phyloP scores from a whole-genome alignment of 2,113 vertebrate genomes.

The Ptilorrhoa leucosticta region DNA sequence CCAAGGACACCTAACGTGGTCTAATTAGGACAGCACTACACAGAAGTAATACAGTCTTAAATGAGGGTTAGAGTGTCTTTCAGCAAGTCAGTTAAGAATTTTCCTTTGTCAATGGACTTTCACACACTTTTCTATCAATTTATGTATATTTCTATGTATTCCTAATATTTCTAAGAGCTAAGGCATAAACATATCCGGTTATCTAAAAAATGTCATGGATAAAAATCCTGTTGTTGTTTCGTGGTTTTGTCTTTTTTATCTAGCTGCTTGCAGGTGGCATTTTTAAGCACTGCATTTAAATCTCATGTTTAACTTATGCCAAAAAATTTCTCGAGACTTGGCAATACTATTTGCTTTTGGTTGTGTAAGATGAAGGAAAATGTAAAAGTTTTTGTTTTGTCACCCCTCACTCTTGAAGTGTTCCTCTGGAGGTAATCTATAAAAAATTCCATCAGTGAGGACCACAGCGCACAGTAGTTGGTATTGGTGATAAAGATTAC shows the following conservation, averaged over 20 bases:
- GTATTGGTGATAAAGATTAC: constrained; percentile 41
- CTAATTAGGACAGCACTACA: constrained; percentile 29
- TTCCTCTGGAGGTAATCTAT: constrained; percentile 32
- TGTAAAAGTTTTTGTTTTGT: neutral
- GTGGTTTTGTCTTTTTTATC: neutral
- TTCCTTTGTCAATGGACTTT: neutral
- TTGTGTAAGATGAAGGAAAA: neutral
- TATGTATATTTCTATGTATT: neutral
- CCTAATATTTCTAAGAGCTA: neutral
- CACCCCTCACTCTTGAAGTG: neutral
- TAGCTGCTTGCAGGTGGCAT: neutral
- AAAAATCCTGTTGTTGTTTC: neutral
- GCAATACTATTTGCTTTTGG: neutral
- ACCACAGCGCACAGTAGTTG: constrained; percentile 17
- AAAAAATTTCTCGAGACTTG: neutral
- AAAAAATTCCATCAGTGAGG: constrained; percentile 25
- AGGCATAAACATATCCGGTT: neutral
- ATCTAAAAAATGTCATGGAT: neutral
- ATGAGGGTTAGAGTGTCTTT: constrained; percentile 8
- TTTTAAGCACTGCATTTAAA: constrained; percentile 30
- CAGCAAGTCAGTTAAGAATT: neutral
- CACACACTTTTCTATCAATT: neutral
- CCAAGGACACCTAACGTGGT: neutral
- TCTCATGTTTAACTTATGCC: neutral
- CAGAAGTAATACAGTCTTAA: constrained; percentile 28